Base-by-base conservation (phyloP, 2,888 invertebrate species). In the Melieria omissa region DNA sequence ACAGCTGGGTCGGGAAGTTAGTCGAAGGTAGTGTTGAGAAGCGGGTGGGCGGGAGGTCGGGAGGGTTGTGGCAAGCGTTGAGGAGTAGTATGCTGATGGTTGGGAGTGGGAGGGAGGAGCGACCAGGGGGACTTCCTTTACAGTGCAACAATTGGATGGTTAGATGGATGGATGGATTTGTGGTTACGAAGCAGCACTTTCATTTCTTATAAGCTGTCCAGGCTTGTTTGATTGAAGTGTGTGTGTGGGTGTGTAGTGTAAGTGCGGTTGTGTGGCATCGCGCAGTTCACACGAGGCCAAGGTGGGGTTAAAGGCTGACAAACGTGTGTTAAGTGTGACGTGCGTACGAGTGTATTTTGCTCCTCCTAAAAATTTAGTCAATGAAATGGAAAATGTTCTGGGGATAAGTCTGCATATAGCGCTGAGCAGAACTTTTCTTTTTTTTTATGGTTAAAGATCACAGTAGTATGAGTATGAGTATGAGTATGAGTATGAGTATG, bases 1-100 rank as follows among this genome's bases (percentile, higher is more conserved):
- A 61, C 67, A 65, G 52, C 64, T 65, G 64, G 64, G 54, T 44
- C 52, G 54, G 44, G 14, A 44, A 5, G 16, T 41, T 44, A 52
- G 54, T 44, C 42, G 52, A 12, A 16, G 10, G 44, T 6, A 54
- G 42, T 65, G 9, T 14, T 6, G 54, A 5, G 52, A 8, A 44
- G 12, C 10, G n/a, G 45, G 54, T 44, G 64, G 54, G 44, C 16
- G 52, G 4, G 16, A 16, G 5, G 42, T 52, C 44, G 42, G 52
- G 14, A 44, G 44, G 44, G 52, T 44, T 42, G 52, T n/a, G n/a
- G 10, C 41, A 6, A 54, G 42, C 54, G 9, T 14, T 6, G 54
- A 5, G 52, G 10, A 52, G 12, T 10, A 12, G 45, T 44, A 9
- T 52, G 8, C 16, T 62, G 44, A 64, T 52, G 49, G 1, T 5